Evolutionary conservation across 2,797 vertebrate genomes (phyloP).

Genomic region (Anguilla megastoma): DNA sequence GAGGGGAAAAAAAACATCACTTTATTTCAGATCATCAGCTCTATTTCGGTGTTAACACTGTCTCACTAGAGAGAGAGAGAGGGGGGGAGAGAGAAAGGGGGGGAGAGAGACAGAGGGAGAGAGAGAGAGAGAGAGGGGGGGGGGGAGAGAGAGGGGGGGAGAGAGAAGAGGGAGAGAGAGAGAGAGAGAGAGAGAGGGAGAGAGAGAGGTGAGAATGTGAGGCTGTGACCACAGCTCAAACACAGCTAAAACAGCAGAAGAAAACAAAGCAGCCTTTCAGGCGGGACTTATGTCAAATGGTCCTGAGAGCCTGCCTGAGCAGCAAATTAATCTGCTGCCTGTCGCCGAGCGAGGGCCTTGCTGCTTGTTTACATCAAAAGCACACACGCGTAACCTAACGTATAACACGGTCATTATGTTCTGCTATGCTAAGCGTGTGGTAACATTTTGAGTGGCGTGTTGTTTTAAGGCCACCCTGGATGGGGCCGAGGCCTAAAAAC

Average conservation of each 20-base stretch:
- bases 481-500: conserved; percentile 13
- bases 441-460: background rate
- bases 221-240: background rate
- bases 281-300: background rate
- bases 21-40: background rate
- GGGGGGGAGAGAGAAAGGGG: background rate
- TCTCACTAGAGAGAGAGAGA: too few relatives aligned
- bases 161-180: background rate
- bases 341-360: background rate
- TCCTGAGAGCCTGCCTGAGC: background rate
- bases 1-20: background rate
- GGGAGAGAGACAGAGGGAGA: background rate
- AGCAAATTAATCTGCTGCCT: background rate
- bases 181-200: background rate
- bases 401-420: background rate
- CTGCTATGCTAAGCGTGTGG: background rate
- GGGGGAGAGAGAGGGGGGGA: too few relatives aligned
- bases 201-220: background rate
- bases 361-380: background rate
- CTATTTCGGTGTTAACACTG: background rate
- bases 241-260: conserved; percentile 26
- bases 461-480: background rate
- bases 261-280: background rate
- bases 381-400: background rate
- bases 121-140: too few relatives aligned